These are phyloP conservation scores for Aleadryas rufinucha DNA, from an alignment of 2,113 vertebrate genomes.

Conservation along the genomic window DNA sequence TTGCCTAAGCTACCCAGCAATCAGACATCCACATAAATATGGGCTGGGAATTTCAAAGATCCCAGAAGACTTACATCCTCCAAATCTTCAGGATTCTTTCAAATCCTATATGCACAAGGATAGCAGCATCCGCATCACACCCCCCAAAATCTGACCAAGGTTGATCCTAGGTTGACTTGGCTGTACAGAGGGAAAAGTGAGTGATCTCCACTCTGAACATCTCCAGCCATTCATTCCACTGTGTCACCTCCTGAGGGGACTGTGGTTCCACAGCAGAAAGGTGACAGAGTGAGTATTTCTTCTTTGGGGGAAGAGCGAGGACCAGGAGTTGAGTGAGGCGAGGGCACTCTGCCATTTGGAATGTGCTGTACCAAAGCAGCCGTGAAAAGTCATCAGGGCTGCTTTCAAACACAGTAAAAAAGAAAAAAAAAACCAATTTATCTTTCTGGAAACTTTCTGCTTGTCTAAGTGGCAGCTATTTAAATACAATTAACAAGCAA, in stretches of 20 bases:
- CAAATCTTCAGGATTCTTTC: not conserved
- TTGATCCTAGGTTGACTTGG: not conserved
- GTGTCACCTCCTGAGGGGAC: not conserved
- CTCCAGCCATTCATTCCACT: not conserved
- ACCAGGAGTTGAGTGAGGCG: not conserved
- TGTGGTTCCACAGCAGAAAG: fast-evolving
- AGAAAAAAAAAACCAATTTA: not conserved
- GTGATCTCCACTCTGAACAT: not conserved
- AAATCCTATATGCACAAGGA: not conserved
- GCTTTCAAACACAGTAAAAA: constrained; percentile 32
- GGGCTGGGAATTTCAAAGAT: not conserved
- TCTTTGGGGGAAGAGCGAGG: not conserved
- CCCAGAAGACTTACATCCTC: not conserved
- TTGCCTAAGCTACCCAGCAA: not conserved
- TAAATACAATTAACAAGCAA: constrained; percentile 77
- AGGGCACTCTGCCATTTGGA: not conserved
- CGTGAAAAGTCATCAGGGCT: constrained; percentile 36
- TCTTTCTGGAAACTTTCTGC: constrained; percentile 59
- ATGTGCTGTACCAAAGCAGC: constrained; percentile 38
- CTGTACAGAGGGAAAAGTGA: not conserved
- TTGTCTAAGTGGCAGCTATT: constrained; percentile 64
- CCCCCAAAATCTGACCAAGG: not conserved
- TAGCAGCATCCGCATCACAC: fast-evolving
- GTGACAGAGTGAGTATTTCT: not conserved
- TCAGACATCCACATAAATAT: fast-evolving